Evolutionary conservation across 2,888 invertebrate genomes (phyloP).

Genomic region (Lepidocyrtoides sp.): DNA sequence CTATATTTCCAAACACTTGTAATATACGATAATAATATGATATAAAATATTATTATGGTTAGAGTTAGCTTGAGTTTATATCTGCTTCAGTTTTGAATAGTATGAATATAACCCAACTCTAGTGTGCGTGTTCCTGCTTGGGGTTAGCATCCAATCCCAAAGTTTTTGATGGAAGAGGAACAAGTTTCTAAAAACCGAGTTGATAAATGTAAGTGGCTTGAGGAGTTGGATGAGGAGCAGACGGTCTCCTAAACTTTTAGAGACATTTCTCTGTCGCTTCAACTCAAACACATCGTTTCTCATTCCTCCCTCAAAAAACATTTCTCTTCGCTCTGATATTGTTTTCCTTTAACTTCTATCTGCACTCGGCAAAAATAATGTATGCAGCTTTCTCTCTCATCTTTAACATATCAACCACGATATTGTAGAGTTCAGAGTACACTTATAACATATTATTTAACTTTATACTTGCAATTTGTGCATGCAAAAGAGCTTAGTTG

Average conservation of each 20-base stretch:
- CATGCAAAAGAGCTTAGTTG: too few relatives aligned
- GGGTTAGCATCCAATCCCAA: constrained; percentile 5
- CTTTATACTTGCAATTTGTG: too few relatives aligned
- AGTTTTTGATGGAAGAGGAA: constrained; percentile 19
- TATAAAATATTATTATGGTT: neutral
- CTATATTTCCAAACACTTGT: neutral
- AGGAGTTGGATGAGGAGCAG: constrained; percentile 83
- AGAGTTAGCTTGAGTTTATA: neutral
- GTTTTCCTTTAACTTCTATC: too few relatives aligned
- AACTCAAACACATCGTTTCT: constrained; percentile 83
- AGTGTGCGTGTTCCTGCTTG: neutral
- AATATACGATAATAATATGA: neutral
- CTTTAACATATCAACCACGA: too few relatives aligned
- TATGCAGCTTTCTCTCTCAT: too few relatives aligned
- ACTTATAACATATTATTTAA: too few relatives aligned
- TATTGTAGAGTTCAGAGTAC: too few relatives aligned
- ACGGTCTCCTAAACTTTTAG: constrained; percentile 84
- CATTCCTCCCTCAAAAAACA: constrained; percentile 80
- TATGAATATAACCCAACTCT: neutral
- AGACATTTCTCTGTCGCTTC: constrained; percentile 85
- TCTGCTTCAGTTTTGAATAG: neutral
- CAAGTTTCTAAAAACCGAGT: constrained; percentile 57
- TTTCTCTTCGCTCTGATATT: constrained; percentile 26
- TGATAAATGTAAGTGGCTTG: constrained; percentile 83
- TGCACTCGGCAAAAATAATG: too few relatives aligned